Evolutionary conservation across 2,113 vertebrate genomes (phyloP).

Genomic region (Apodemus speciosus): DNA sequence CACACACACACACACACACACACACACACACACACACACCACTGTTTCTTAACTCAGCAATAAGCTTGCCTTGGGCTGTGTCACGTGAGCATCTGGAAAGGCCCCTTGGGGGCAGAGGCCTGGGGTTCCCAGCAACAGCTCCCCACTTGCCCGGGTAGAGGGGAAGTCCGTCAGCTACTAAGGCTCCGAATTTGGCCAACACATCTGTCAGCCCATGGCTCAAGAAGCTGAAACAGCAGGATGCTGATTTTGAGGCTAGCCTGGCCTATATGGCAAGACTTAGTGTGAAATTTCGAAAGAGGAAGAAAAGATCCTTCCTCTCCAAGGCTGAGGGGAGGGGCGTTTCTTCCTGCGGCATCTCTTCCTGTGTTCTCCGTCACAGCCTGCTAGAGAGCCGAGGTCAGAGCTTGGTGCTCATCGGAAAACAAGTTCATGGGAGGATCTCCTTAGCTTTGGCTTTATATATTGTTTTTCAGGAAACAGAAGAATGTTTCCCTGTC

Average conservation of each 20-base stretch:
- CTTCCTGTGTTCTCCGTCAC: background rate
- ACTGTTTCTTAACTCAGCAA: background rate
- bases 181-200: background rate
- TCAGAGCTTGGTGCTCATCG: background rate
- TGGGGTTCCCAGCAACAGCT: background rate
- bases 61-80: background rate
- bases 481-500: background rate
- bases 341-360: background rate
- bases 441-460: background rate
- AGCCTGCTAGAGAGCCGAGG: background rate
- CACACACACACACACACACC: background rate
- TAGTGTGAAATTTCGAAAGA: background rate
- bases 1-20: too few relatives aligned
- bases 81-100: background rate
- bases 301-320: background rate
- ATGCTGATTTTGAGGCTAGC: background rate
- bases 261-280: background rate
- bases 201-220: background rate
- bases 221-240: background rate
- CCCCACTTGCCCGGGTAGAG: background rate
- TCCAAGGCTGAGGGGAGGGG: accelerated
- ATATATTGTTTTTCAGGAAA: background rate
- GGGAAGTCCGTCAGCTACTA: background rate
- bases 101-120: background rate
- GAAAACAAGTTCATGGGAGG: background rate